A percentile compares a stretch with the other conserved stretches of the same genome.
These are phyloP conservation scores for Cathartes aura DNA, from an alignment of 2,113 vertebrate species.

Conservation along the genomic window DNA sequence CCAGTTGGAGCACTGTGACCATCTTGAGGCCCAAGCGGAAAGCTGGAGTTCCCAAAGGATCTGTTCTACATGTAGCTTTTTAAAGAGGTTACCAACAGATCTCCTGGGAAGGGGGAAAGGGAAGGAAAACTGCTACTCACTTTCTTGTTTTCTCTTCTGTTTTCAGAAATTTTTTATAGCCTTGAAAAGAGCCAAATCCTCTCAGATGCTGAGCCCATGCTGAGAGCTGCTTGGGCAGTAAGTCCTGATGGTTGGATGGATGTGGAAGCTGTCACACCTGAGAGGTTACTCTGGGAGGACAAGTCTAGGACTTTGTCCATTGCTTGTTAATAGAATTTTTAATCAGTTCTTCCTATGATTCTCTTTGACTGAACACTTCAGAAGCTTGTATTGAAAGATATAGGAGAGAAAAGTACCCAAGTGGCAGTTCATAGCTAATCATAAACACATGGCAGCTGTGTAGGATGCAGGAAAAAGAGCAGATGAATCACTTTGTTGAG, in stretches of 20 bases:
- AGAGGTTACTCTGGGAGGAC: neutral
- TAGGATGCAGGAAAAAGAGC: neutral
- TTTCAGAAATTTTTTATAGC: neutral
- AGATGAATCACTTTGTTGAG: neutral
- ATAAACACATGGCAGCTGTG: neutral
- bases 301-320: neutral
- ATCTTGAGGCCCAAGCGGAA: neutral
- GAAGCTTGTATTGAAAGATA: neutral
- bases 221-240: neutral
- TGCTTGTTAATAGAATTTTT: neutral
- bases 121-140: neutral
- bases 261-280: neutral
- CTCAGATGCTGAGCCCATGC: neutral
- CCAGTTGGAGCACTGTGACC: neutral
- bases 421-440: neutral
- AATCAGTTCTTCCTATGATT: neutral
- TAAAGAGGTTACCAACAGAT: neutral
- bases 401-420: neutral
- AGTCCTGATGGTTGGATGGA: neutral
- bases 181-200: neutral
- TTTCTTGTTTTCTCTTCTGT: neutral
- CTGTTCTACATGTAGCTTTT: accelerated
- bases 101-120: neutral
- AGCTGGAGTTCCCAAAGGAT: neutral
- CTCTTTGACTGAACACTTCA: neutral